Conservation (phyloP, 2,888 invertebrate species). For the Prosopocoilus inquinatus region DNA sequence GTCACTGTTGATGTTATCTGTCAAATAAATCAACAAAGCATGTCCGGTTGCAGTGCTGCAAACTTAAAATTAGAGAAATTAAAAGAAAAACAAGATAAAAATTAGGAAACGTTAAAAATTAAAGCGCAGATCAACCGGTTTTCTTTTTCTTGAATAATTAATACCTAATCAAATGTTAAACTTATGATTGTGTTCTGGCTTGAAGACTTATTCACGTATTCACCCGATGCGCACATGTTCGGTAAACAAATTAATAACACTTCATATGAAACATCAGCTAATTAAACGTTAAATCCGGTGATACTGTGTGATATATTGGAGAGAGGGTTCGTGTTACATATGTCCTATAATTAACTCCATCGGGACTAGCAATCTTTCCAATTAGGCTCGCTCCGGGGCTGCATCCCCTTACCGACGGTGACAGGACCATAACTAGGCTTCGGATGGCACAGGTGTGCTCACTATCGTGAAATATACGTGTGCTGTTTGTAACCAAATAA, state of each 20-base stretch:
- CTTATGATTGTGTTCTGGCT: no score
- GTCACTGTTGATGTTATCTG: no score
- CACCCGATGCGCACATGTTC: no score
- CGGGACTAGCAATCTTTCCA: constrained; percentile 48
- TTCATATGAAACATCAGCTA: constrained; percentile 24
- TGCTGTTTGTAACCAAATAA: not conserved
- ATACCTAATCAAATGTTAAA: no score
- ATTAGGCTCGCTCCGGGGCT: constrained; percentile 35
- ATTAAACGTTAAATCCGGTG: constrained; percentile 43
- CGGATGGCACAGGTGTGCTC: constrained; percentile 9
- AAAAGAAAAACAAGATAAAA: no score
- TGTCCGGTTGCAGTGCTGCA: no score
- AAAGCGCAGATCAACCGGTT: no score
- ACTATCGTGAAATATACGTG: not conserved
- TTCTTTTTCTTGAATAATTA: no score
- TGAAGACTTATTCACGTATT: no score
- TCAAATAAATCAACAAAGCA: no score
- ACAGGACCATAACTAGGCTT: constrained; percentile 1
- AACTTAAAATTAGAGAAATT: no score
- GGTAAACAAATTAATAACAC: constrained; percentile 11
- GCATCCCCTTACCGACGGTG: constrained; percentile 7
- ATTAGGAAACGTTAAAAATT: no score
- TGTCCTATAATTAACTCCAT: constrained; percentile 52
- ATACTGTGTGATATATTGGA: constrained; percentile 43
- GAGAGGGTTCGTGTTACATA: constrained; percentile 44